Evolutionary conservation across 2,888 invertebrate species (phyloP), one percentile per base, ranked within the genome.

Genomic region (Campoplex capitator): DNA sequence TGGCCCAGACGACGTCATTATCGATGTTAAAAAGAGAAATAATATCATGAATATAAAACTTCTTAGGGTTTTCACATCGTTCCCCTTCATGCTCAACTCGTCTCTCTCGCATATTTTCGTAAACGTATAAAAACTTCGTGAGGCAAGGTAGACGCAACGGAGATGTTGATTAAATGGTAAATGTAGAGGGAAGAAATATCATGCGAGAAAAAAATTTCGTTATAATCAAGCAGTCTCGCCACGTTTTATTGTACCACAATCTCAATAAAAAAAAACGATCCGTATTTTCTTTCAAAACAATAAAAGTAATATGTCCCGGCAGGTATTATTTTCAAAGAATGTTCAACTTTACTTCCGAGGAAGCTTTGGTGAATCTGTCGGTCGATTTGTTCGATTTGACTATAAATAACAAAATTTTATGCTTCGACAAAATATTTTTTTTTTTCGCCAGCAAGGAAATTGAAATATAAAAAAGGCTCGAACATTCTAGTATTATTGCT

Each of bases 31-130:
- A 70, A 65, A 80, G 56, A 56, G 16, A 45, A 74, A 58, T 48
- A 75, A 67, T 56, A 78, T 79, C 68, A 38, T n/a, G 75, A 70
- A 56, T 75, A 84, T 79, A 74, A 74, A 74, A 74, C 38, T 54
- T 74, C 62, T 62, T 62, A n/a, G 18, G 32, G 42, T 18, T 45
- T 28, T 28, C 8, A 73, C 54, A n/a, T 35, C n/a, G 8, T 73
- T 28, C 51, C 38, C 56, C 38, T 38, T 35, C 73, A 16, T 32
- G 23, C n/a, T 68, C n/a, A 11, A 9, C 67, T 67, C 28, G 35
- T 18, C 35, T 56, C 32, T 56, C 73, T n/a, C 54, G n/a, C 8
- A 23, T 13, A 9, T 71, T 71, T 32, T 71, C 51, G 51, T 9
- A 51, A 51, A 28, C 48, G 32, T 28, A 51, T 32, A 35, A 48